Evolutionary conservation across 2,113 vertebrate genomes (phyloP), one percentile per base, ranked within the genome.

Genomic region (Mellivora capensis): DNA sequence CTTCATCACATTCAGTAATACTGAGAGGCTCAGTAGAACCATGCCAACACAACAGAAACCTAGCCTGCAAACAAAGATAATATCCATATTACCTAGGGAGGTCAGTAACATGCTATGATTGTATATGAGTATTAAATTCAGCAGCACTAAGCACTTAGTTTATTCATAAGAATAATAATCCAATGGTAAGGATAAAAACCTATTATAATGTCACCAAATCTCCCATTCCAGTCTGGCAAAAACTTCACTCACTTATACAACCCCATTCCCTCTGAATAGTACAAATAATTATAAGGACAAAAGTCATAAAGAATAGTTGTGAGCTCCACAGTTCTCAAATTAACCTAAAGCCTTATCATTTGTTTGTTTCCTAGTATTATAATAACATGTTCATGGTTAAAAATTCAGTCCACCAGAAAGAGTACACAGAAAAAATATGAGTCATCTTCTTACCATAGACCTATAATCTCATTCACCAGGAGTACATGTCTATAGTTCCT

Each of bases 171-270:
- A 37, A 49, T 67, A 97, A 95, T 39, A 84, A 49, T 54, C 13
- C 87, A 90, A 90, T 47, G 17, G 71, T 59, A 91, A 87, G n/a
- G 72, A 39, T 95, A 79, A 94, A 97, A 93, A 57, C 7, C 54
- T 47, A 84, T 62, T 77, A 91, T 13, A 96, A 57, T 42, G 76
- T 71, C 34, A 94, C 31, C 27, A 95, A 89, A 74, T 6, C 23
- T 79, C 90, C 57, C 64, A 44, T 47, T 54, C 6, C 93, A 23
- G 49, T 89, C 86, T 93, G 72, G 39, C 83, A 76, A 92, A 61
- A 61, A 37, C 8, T 47, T 11, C 93, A 29, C 29, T 90, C 42
- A 80, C 34, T 82, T 86, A 34, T 80, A 6, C 37, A 72, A 91
- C 12, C 34, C 42, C 8, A 47, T 31, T 92, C 17, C 44, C 54